A percentile compares a stretch with the other conserved stretches of the same genome.
phyloP scores from a whole-genome alignment of 1,140 invertebrate species.

The Brachionus rubens region DNA sequence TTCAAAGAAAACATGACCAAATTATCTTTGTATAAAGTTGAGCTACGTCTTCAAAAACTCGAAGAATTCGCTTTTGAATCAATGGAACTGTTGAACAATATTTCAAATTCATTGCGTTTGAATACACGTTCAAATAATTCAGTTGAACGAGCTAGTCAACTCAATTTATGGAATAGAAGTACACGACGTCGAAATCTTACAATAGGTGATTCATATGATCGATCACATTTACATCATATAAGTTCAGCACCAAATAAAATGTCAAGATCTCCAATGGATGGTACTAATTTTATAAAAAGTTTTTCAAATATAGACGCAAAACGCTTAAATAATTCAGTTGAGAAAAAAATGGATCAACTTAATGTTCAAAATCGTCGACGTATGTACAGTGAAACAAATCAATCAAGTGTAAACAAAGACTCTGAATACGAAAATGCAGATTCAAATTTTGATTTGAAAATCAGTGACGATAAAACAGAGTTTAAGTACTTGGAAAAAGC shows the following conservation, averaged over 20 bases:
- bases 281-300: background rate
- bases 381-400: background rate
- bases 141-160: background rate
- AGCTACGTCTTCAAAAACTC: constrained; percentile 26
- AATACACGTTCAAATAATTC: background rate
- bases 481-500: background rate
- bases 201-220: background rate
- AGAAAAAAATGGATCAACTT: background rate
- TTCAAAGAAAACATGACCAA: constrained; percentile 45
- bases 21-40: constrained; percentile 33
- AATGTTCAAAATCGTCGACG: background rate
- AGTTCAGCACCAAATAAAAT: background rate
- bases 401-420: background rate
- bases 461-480: background rate
- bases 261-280: background rate
- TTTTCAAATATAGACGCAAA: background rate
- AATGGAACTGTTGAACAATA: constrained; percentile 17
- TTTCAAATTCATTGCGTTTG: background rate
- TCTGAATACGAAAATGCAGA: background rate
- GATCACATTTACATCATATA: background rate
- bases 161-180: background rate
- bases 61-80: constrained; percentile 40
- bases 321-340: background rate
- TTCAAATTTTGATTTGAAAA: background rate
- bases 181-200: background rate